These are phyloP conservation scores for Fabriciana adippe DNA, from an alignment of 2,888 invertebrate genomes.

Conservation along the genomic window DNA sequence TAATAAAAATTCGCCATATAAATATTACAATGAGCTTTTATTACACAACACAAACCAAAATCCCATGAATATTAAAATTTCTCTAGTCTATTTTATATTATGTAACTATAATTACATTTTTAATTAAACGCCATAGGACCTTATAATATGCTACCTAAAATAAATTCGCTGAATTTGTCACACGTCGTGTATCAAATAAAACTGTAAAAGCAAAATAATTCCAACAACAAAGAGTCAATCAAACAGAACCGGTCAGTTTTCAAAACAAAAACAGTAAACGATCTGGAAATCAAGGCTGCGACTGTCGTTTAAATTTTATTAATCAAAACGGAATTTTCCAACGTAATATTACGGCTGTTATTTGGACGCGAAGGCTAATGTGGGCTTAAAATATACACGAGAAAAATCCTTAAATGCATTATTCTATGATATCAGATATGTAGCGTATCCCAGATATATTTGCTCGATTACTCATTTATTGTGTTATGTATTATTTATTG, in stretches of 20 bases:
- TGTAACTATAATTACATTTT: too few relatives aligned
- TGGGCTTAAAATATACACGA: slow-evolving; percentile 11
- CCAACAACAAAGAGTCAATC: slow-evolving; percentile 19
- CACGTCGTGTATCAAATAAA: too few relatives aligned
- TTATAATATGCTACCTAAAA: too few relatives aligned
- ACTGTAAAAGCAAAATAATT: slow-evolving; percentile 4
- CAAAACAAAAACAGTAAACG: slow-evolving; percentile 27
- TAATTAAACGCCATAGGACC: too few relatives aligned
- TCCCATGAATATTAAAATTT: too few relatives aligned
- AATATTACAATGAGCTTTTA: too few relatives aligned
- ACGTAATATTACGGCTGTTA: slow-evolving; percentile 8
- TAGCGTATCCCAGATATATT: background rate
- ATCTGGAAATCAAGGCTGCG: slow-evolving; percentile 29
- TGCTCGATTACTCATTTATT: background rate
- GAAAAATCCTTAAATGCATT: slow-evolving; percentile 6
- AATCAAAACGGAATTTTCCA: slow-evolving; percentile 35
- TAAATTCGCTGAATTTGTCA: too few relatives aligned
- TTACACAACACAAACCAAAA: too few relatives aligned
- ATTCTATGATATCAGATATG: background rate
- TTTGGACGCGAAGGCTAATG: slow-evolving; percentile 20
- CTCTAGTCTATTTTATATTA: too few relatives aligned
- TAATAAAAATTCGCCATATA: too few relatives aligned
- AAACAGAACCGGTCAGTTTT: slow-evolving; percentile 23
- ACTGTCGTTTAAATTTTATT: slow-evolving; percentile 26
- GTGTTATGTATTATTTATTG: too few relatives aligned